Base-by-base conservation (phyloP, 2,113 vertebrate genomes). In the Pluvialis apricaria region DNA sequence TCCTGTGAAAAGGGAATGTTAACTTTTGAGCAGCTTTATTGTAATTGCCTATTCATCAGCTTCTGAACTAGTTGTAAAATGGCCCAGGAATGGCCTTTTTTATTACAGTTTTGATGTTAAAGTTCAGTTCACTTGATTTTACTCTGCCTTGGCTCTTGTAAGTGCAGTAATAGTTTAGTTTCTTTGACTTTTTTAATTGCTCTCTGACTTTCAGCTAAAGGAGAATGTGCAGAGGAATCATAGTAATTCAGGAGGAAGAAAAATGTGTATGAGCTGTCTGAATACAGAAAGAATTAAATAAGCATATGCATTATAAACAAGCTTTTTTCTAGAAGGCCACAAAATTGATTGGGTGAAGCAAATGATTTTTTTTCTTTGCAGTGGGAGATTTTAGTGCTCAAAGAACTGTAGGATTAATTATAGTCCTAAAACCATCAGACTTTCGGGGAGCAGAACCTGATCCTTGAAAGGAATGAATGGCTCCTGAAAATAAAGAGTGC, bases 281-380 rank as follows among this genome's bases (percentile, higher is more conserved):
- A 78, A 92, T 36, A 47, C 38, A 78, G 34, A 77, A 88, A 83
- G 38, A 54, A 58, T 86, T 84, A 87, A 91, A 94, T 94, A 95
- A 85, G 21, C 90, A 51, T 47, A 55, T 64, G 36, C 38, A 72
- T 80, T 81, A 77, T 66, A 93, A 70, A 86, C 80, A 29, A 20
- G 64, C 3, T n/a, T 38, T 83, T 77, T 93, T 58, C 52, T 71
- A 68, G 38, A 64, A 61, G 28, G 14, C 47, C 47, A 52, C 65
- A 69, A 84, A 96, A 92, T 77, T 83, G 34, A 15, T 71, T 84
- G n/a, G 26, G 47, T 93, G 85, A 94, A 87, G 25, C 34, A 79
- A 79, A 47, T 68, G 1, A 15, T 47, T 85, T 91, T 91, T 91
- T 87, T 95, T 70, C 61, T 79, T 92, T 91, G 65, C 44, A 44